Base-by-base conservation (phyloP, 2,888 invertebrate genomes). In the Leptothorax acervorum region DNA sequence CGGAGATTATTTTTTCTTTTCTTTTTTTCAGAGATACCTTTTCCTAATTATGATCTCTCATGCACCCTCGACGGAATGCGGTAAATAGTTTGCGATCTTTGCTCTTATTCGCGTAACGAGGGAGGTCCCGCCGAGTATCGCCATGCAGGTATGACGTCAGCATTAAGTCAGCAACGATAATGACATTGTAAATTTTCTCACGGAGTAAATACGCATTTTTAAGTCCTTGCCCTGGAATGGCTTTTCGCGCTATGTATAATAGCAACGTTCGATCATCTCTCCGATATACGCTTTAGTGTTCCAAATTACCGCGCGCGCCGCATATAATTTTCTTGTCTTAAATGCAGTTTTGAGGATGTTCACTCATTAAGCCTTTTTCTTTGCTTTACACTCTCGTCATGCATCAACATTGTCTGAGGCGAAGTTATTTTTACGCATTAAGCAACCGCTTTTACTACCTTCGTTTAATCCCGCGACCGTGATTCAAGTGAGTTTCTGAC, bases 311-410 rank as follows among this genome's bases (percentile, higher is more conserved):
- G 39, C 35, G 51, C 48, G 9, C 23, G 12, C 55, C 42, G 66
- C 31, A 31, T 53, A 57, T 78, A 78, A 78, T 78, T 68, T 68
- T 68, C 78, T 45, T 57, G 28, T 66, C 53, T 55, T 35, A 39
- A 55, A 42, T 42, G 55, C 66, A 66, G 66, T 68, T 68, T 57
- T 23, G 55, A 55, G 53, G 6, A 55, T 68, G 57, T 68, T 35
- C 45, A 11, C 8, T 68, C 35, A 57, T 68, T 68, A 62, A 45
- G n/a, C 1, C 15, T 31, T 6, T 57, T 45, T 42, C 35, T 53
- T 78, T 55, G 5, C 31, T 55, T 55, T 45, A 45, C 31, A 2
- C 23, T 42, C 39, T 42, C 39, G n/a, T 48, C 42, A 23, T 42
- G 12, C 65, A 2, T 11, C 28, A 42, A 66, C 42, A 45, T 11